Percentiles rank a stretch among this genome's conserved stretches.
phyloP scores from a whole-genome alignment of 2,888 invertebrate species.

The Melanostoma scalare region DNA sequence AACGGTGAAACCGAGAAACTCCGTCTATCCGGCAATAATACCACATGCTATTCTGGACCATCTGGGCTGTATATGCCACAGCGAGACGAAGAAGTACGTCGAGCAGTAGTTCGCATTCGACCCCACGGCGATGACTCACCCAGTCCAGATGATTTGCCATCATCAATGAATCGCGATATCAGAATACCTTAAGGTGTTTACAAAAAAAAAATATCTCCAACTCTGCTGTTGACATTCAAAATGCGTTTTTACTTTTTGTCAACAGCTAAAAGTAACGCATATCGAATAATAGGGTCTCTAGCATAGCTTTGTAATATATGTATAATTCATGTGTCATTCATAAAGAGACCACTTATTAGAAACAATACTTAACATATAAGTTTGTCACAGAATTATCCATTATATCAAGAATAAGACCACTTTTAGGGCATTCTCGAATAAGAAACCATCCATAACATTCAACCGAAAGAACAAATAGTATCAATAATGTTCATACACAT shows the following conservation, averaged over 20 bases:
- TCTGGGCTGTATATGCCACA: slow-evolving; percentile 82
- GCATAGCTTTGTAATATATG: slow-evolving; percentile 15
- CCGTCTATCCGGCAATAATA: slow-evolving; percentile 83
- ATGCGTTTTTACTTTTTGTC: not conserved
- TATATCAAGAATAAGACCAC: slow-evolving; percentile 47
- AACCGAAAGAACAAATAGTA: slow-evolving; percentile 45
- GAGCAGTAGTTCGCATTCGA: slow-evolving; percentile 86
- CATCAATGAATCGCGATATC: slow-evolving; percentile 84
- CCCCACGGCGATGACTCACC: slow-evolving; percentile 87
- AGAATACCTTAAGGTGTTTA: slow-evolving; percentile 82
- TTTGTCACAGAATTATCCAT: slow-evolving; percentile 43
- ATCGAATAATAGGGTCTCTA: slow-evolving; percentile 23
- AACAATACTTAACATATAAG: slow-evolving; percentile 3
- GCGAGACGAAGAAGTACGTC: slow-evolving; percentile 83
- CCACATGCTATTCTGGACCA: slow-evolving; percentile 80
- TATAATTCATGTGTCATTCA: slow-evolving; percentile 23
- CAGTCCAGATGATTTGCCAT: slow-evolving; percentile 87
- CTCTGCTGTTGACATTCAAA: slow-evolving; percentile 9
- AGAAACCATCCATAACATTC: slow-evolving; percentile 41
- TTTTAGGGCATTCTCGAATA: slow-evolving; percentile 66
- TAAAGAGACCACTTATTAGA: slow-evolving; percentile 18
- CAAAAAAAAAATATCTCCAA: slow-evolving; percentile 14
- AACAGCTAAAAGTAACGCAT: not conserved
- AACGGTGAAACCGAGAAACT: slow-evolving; percentile 86
- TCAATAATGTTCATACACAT: slow-evolving; percentile 47